phyloP scores from a whole-genome alignment of 35 echinoderm and acorn worm species.

The Ophioderma brevispina region DNA sequence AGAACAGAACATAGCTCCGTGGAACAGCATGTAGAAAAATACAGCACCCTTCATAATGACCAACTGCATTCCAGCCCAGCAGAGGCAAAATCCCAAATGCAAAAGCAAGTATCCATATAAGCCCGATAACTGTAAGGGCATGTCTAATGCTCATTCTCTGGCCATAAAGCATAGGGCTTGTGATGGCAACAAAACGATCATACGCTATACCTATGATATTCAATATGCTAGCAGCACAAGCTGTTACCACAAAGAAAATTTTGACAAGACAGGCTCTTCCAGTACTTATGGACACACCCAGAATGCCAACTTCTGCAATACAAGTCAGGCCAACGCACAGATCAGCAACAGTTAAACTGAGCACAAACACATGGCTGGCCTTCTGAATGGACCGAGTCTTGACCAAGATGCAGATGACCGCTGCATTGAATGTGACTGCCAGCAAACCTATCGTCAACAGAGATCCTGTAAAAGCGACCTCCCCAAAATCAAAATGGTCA shows the following conservation, averaged over 20 bases:
- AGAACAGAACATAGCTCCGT: slow-evolving; percentile 33
- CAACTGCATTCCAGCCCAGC: slow-evolving; percentile 28
- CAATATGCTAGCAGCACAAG: slow-evolving; percentile 52
- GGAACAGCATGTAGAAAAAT: slow-evolving; percentile 21
- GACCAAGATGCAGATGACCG: slow-evolving; percentile 31
- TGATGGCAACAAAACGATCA: slow-evolving; percentile 69
- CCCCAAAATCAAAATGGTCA: slow-evolving; percentile 1
- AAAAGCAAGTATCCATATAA: slow-evolving; percentile 38
- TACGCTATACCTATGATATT: slow-evolving; percentile 66
- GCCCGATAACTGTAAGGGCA: not conserved
- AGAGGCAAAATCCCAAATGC: slow-evolving; percentile 31
- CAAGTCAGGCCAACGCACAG: slow-evolving; percentile 57
- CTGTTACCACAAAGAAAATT: slow-evolving; percentile 1
- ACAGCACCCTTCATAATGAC: slow-evolving; percentile 29
- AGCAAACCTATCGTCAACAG: slow-evolving; percentile 14
- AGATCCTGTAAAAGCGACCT: not conserved
- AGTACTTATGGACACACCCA: not conserved
- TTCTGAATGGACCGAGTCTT: slow-evolving; percentile 28
- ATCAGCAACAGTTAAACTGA: slow-evolving; percentile 56
- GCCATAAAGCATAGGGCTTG: slow-evolving; percentile 43
- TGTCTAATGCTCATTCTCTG: slow-evolving; percentile 16
- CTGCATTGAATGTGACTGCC: slow-evolving; percentile 34
- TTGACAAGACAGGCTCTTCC: slow-evolving; percentile 31
- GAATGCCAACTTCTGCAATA: slow-evolving; percentile 10
- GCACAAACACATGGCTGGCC: slow-evolving; percentile 37